Evolutionary conservation across 2,888 invertebrate genomes (phyloP).

Genomic region (Ectobius pallidus): DNA sequence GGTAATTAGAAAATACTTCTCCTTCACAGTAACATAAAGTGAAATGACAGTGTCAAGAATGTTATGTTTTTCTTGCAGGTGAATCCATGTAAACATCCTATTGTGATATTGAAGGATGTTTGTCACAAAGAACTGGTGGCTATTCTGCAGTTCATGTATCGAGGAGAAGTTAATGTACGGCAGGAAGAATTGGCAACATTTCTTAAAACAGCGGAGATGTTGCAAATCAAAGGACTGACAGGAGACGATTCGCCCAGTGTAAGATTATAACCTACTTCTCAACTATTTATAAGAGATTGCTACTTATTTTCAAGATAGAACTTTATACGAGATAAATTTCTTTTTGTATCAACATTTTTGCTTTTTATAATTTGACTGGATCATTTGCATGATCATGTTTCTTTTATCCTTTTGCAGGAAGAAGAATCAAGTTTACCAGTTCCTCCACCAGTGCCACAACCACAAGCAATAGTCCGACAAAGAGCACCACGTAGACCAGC

Average conservation of each 20-base stretch:
- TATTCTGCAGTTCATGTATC: constrained; percentile 75
- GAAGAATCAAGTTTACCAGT: not conserved
- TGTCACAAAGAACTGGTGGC: constrained; percentile 72
- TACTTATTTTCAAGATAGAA: too few relatives aligned
- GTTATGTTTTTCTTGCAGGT: too few relatives aligned
- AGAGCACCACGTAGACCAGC: not conserved
- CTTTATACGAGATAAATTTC: too few relatives aligned
- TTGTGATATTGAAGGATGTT: constrained; percentile 72
- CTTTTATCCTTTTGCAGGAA: not conserved
- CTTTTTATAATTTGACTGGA: too few relatives aligned
- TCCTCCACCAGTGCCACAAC: too few relatives aligned
- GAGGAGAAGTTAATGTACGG: constrained; percentile 74
- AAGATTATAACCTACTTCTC: not conserved
- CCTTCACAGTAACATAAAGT: too few relatives aligned
- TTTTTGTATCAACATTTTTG: too few relatives aligned
- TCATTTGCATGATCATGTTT: too few relatives aligned
- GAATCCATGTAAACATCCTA: constrained; percentile 51
- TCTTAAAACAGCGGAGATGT: constrained; percentile 74
- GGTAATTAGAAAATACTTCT: too few relatives aligned
- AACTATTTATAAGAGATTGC: too few relatives aligned
- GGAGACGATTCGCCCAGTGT: constrained; percentile 47
- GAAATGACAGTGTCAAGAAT: too few relatives aligned
- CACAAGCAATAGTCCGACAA: not conserved
- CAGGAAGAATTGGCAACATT: constrained; percentile 74
- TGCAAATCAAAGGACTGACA: constrained; percentile 74